Conservation (phyloP, 2,797 vertebrate genomes). For the Etheostoma perlongum region DNA sequence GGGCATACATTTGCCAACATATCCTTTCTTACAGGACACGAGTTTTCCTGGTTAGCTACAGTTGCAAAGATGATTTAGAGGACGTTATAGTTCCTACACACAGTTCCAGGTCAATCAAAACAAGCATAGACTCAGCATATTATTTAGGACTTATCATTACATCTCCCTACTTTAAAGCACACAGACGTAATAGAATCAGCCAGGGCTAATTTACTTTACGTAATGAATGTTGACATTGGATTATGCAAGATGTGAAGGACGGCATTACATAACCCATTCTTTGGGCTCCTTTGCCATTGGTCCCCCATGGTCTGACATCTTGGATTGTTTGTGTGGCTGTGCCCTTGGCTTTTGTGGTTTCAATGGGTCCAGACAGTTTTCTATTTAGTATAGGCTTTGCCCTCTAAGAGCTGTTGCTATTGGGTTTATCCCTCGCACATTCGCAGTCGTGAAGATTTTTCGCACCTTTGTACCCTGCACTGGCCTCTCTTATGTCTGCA, state of each 20-base stretch:
- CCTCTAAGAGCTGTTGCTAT: no score
- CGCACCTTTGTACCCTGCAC: no score
- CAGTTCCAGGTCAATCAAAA: constrained; percentile 23
- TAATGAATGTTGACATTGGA: constrained; percentile 66
- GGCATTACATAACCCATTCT: constrained; percentile 6
- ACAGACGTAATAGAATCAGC: constrained; percentile 37
- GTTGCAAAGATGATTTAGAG: constrained; percentile 42
- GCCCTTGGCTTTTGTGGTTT: constrained; percentile 34
- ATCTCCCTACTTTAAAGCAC: constrained; percentile 39
- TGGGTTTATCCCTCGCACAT: no score
- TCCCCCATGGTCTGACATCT: background rate
- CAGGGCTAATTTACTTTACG: constrained; percentile 54
- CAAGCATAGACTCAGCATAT: constrained; percentile 20
- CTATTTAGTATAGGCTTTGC: no score
- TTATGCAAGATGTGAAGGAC: constrained; percentile 34
- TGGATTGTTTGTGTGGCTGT: constrained; percentile 22
- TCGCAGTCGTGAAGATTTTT: no score
- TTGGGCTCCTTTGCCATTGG: background rate
- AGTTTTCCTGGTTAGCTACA: constrained; percentile 44
- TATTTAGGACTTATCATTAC: constrained; percentile 24
- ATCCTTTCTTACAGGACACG: constrained; percentile 35
- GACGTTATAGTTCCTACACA: constrained; percentile 31
- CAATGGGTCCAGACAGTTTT: background rate
- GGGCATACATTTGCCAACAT: constrained; percentile 60
- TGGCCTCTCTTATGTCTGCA: no score